Percentiles rank a stretch among this genome's conserved stretches.
These are phyloP conservation scores for Petrocephalus microphthalmus DNA, from an alignment of 2,113 vertebrate genomes.

Conservation along the genomic window DNA sequence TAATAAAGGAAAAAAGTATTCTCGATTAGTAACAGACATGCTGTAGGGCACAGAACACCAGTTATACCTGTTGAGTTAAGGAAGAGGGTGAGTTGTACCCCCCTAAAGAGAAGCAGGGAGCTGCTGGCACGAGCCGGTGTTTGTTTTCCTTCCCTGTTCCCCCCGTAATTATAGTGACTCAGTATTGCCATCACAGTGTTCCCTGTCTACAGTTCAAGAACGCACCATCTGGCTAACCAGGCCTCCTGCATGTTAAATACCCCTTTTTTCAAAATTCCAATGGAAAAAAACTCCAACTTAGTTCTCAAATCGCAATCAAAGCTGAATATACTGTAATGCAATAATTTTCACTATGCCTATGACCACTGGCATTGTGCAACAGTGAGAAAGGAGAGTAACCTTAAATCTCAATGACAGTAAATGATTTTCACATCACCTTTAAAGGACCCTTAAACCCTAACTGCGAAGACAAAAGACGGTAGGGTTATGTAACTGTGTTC, in stretches of 20 bases:
- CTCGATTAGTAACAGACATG: constrained; percentile 1
- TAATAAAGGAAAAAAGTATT: not conserved
- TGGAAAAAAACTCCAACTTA: constrained; percentile 22
- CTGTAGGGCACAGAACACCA: not conserved
- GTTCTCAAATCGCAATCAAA: constrained; percentile 15
- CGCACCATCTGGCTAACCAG: constrained; percentile 38
- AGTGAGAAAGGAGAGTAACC: not conserved
- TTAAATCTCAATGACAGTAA: not conserved
- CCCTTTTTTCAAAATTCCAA: constrained; percentile 13
- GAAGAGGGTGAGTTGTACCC: not conserved
- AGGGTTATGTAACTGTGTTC: not conserved
- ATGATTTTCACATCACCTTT: not conserved
- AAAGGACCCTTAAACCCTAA: not conserved
- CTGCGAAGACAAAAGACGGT: not conserved
- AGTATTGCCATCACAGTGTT: constrained; percentile 26
- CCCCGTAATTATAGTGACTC: constrained; percentile 46
- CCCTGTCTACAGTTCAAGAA: constrained; percentile 24
- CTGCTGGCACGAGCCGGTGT: constrained; percentile 34
- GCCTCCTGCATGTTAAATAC: constrained; percentile 31
- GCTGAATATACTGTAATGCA: not conserved
- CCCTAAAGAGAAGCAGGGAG: constrained; percentile 37
- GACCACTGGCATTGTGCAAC: not conserved
- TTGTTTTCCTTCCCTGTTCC: constrained; percentile 40
- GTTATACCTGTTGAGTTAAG: constrained; percentile 8
- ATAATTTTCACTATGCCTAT: not conserved